Base-by-base conservation (phyloP, 2,888 invertebrate species). In the Drosophila pegasa region DNA sequence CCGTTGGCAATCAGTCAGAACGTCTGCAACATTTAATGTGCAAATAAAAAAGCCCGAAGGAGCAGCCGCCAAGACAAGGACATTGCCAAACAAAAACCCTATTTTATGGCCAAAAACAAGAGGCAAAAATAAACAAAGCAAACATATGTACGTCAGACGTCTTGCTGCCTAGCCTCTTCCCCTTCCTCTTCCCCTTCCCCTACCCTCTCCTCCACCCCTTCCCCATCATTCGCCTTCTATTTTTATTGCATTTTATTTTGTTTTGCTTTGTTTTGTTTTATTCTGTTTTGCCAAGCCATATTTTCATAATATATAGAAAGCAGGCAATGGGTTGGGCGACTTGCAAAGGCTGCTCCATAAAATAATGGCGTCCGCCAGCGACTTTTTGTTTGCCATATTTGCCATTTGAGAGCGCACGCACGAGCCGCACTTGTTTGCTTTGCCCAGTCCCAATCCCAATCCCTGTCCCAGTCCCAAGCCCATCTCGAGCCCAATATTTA, bases 11-110 rank as follows among this genome's bases (percentile, higher is more conserved):
- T 87, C 78, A 79, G 82, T 82, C 80, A 70, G 73, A 71, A 78
- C 76, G 76, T 78, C 78, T 80, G 81, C 75, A 83, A 73, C 80
- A 87, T 86, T 86, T 81, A 78, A 81, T 77, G 81, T 81, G 81
- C 88, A 86, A 83, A 89, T 82, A 87, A 89, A 87, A 87, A 85
- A 65, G 63, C 56, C 54, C 33, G 20, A 69, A 43, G 57, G 29
- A 41, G 43, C 58, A 33, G 56, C 40, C 64, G 69, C 76, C 82
- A 80, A 74, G 71, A 80, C 80, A 83, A 83, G 83, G 78, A 80
- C 83, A 83, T 78, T 82, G 73, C 80, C 83, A 82, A 82, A 78
- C 78, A 78, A 80, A 80, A 80, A 78, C 83, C 86, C 76, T 69
- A 83, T 83, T 83, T 86, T 80, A 83, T 86, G 78, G 78, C 86